Base-by-base conservation (phyloP, 2,888 invertebrate species). In the Cantharis flavilabris region DNA sequence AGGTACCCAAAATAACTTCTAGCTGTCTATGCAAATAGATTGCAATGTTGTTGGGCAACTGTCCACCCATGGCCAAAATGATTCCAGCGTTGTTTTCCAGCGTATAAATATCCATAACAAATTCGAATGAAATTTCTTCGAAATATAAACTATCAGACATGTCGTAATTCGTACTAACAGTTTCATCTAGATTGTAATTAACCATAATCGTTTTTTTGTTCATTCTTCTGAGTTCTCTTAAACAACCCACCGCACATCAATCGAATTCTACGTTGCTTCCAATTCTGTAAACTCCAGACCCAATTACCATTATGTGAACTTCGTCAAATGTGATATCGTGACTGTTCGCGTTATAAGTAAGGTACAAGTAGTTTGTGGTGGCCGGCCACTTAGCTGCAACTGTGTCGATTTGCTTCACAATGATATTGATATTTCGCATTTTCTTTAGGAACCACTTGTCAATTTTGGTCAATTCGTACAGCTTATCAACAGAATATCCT, bases 381-480 rank as follows among this genome's bases (percentile, higher is more conserved):
- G 99, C 99, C 0, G 99, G 99, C 98, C 98, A 99, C 89, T 99
- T 99, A 0, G 98, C 99, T 62, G 99, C 98, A 4, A 99, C 98
- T 0, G 99, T 99, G 88, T 99, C 99, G 81, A 99, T 99, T 90
- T 98, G 97, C 88, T 99, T 99, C 0, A 99, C 97, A 86, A 91
- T n/a, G n/a, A n/a, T n/a, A 95, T 0, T 95, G 73, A 99, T 98
- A 85, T 97, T 95, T 87, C 95, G 94, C 92, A 99, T 95, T 88
- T 98, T 98, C 85, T 96, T 91, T 62, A 99, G 91, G 88, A 99
- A 99, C 99, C 99, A 99, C 72, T 91, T 91, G 88, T 99, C 99
- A 81, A 99, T 99, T 89, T 97, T 97, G 0, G 99, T 99, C 73
- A 99, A 88, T 16, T 95, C 92, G 86, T 98, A 96, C n/a, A 99